A percentile compares a stretch with the other conserved stretches of the same genome.
Evolutionary conservation across 2,113 vertebrate genomes (phyloP).

Genomic region (Coptodon rendalli): DNA sequence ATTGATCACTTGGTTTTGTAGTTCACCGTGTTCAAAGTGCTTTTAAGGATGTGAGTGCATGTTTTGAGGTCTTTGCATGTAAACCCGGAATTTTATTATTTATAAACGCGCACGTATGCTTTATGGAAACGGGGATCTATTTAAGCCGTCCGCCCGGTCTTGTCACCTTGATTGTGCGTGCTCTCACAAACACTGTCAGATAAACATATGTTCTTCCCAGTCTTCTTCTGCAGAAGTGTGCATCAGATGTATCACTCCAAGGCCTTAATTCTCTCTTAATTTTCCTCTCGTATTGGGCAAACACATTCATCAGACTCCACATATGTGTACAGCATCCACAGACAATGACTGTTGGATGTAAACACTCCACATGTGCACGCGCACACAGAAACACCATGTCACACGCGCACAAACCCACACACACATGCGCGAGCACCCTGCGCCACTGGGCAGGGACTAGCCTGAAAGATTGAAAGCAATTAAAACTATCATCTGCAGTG

Average conservation of each 20-base stretch:
- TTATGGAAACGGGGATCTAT: constrained; percentile 11
- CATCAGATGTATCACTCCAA: constrained; percentile 48
- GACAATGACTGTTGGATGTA: constrained; percentile 25
- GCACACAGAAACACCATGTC: constrained; percentile 1
- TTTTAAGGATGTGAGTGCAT: constrained; percentile 61
- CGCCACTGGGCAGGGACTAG: constrained; percentile 78
- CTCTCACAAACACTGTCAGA: neutral
- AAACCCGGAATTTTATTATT: constrained; percentile 62
- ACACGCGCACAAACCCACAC: constrained; percentile 18
- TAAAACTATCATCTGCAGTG: constrained; percentile 86
- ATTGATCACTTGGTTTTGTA: constrained; percentile 67
- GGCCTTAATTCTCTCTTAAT: constrained; percentile 50
- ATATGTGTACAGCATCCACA: constrained; percentile 45
- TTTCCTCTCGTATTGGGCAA: constrained; percentile 40
- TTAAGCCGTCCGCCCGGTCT: neutral
- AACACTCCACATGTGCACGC: constrained; percentile 4
- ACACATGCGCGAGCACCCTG: constrained; percentile 57
- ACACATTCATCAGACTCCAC: constrained; percentile 58
- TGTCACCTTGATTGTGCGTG: neutral
- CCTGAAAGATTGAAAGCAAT: constrained; percentile 86
- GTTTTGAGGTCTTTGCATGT: constrained; percentile 67
- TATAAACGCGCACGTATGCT: constrained; percentile 29
- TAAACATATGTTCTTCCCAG: constrained; percentile 18
- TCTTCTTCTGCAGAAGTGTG: neutral
- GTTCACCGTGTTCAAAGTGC: constrained; percentile 52